Evolutionary conservation across 2,797 vertebrate species (phyloP).

Genomic region (Trachops cirrhosus): DNA sequence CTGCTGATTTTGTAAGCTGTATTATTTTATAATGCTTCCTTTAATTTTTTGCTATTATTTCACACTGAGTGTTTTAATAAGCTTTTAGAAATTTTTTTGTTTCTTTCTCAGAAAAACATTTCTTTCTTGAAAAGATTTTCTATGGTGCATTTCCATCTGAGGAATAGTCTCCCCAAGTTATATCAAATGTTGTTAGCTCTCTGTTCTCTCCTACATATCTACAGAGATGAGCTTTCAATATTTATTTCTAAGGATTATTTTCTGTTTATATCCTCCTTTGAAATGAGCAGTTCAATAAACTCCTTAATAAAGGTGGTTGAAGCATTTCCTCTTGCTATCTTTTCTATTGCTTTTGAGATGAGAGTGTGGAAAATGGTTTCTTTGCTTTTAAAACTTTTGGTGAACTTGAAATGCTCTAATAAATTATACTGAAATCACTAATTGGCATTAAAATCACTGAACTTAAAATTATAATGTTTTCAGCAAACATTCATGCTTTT

Average conservation of each 20-base stretch:
- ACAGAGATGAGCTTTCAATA: constrained; percentile 79
- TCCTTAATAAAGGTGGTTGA: constrained; percentile 74
- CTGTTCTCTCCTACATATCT: constrained; percentile 72
- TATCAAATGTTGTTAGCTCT: constrained; percentile 78
- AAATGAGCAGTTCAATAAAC: constrained; percentile 73
- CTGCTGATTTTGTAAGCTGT: constrained; percentile 71
- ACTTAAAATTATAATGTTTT: constrained; percentile 40
- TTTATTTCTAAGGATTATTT: constrained; percentile 75
- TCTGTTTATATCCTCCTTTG: constrained; percentile 77
- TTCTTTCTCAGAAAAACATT: constrained; percentile 70
- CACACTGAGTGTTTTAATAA: constrained; percentile 83
- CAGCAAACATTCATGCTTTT: neutral
- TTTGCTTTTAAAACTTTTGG: constrained; percentile 33
- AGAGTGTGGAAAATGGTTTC: constrained; percentile 33
- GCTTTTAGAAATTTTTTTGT: constrained; percentile 69
- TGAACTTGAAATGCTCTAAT: constrained; percentile 54
- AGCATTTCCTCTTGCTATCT: constrained; percentile 28
- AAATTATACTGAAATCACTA: constrained; percentile 47
- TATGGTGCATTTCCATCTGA: constrained; percentile 80
- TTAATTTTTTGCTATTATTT: constrained; percentile 78
- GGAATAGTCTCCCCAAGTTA: constrained; percentile 75
- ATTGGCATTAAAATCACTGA: neutral
- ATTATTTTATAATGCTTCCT: constrained; percentile 74
- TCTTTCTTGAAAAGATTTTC: constrained; percentile 78
- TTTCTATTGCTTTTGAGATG: constrained; percentile 64